phyloP scores from a whole-genome alignment of 2,113 vertebrate species.

The Uropsilus gracilis region DNA sequence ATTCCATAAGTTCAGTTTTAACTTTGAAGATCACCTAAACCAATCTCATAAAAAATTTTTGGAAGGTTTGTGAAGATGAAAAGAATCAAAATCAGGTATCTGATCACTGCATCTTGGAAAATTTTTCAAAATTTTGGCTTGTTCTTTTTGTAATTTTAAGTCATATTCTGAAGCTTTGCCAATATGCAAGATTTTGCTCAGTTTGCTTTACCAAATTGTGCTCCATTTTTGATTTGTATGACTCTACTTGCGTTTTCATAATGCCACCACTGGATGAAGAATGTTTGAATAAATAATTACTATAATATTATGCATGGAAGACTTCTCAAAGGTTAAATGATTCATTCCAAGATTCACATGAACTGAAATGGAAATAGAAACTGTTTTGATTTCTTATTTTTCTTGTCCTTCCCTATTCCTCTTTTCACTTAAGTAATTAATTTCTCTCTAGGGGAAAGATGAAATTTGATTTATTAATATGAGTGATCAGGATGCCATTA shows the following conservation, averaged over 20 bases:
- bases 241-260: constrained; percentile 8
- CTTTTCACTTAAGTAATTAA: background rate
- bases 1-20: background rate
- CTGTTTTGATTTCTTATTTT: constrained; percentile 16
- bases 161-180: background rate
- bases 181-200: background rate
- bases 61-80: background rate
- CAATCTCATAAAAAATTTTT: background rate
- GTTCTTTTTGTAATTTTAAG: background rate
- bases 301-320: constrained; percentile 37
- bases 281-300: constrained; percentile 49
- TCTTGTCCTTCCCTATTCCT: background rate
- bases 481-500: background rate
- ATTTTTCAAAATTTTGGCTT: background rate
- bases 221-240: constrained; percentile 31
- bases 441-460: constrained; percentile 15
- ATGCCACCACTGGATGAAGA: constrained; percentile 1
- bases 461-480: background rate
- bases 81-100: background rate
- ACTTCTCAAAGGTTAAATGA: constrained; percentile 55
- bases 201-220: constrained; percentile 9
- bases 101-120: background rate
- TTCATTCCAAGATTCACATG: constrained; percentile 25
- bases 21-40: background rate
- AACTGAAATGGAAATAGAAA: constrained; percentile 13